A percentile compares a stretch with the other conserved stretches of the same genome.
These are phyloP conservation scores for Scelioninae gen. 2 DNA, from an alignment of 2,888 invertebrate species.

Conservation along the genomic window DNA sequence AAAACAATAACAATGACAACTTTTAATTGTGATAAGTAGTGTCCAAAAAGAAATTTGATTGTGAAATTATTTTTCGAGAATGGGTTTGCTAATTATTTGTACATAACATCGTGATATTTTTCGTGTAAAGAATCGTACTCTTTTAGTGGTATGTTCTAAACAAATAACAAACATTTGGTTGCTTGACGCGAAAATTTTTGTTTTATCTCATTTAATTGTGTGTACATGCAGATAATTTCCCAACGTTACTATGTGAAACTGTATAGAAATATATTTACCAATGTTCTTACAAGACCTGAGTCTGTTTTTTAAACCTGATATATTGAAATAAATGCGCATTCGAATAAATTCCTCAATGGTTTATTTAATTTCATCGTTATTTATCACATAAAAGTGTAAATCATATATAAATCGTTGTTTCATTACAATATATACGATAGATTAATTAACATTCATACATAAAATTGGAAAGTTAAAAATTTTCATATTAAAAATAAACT, in stretches of 20 bases:
- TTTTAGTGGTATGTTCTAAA: neutral
- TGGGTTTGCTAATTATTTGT: constrained; percentile 13
- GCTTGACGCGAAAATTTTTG: constrained; percentile 12
- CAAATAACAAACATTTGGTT: constrained; percentile 10
- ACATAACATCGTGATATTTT: constrained; percentile 20
- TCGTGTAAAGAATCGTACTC: constrained; percentile 4
- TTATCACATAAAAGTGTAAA: constrained; percentile 55
- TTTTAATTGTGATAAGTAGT: constrained; percentile 1
- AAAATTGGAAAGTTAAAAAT: constrained; percentile 47
- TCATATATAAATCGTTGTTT: constrained; percentile 53
- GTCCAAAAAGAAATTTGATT: neutral
- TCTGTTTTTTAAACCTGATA: constrained; percentile 1
- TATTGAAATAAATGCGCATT: neutral
- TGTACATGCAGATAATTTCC: constrained; percentile 27
- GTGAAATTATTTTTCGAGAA: neutral
- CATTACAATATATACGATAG: constrained; percentile 48
- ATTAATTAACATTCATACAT: constrained; percentile 55
- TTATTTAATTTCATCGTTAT: constrained; percentile 49
- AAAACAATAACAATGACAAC: neutral
- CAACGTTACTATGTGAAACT: constrained; percentile 42
- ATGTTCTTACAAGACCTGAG: constrained; percentile 36
- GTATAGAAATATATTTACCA: constrained; percentile 53
- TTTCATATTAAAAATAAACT: constrained; percentile 50
- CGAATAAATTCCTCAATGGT: constrained; percentile 36
- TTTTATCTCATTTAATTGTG: constrained; percentile 15